Percentiles rank a stretch among this genome's conserved stretches.
phyloP scores from a whole-genome alignment of 2,113 vertebrate genomes.

The Thymallus thymallus region DNA sequence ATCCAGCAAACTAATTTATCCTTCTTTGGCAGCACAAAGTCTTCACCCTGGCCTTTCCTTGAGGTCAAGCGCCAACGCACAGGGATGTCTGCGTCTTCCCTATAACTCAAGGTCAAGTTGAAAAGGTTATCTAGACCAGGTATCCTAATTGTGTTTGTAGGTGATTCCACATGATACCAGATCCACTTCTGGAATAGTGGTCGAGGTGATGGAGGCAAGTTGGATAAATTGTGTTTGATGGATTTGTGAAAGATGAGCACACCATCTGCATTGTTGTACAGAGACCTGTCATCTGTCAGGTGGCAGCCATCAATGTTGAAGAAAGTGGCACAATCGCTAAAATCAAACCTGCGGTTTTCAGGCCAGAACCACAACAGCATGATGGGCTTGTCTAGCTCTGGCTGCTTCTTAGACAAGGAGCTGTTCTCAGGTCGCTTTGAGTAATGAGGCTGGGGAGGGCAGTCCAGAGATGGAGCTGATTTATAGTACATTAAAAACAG shows the following conservation, averaged over 20 bases:
- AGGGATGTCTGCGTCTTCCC: slow-evolving; percentile 83
- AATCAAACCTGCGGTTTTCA: slow-evolving; percentile 78
- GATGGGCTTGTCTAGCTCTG: slow-evolving; percentile 76
- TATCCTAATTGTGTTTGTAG: slow-evolving; percentile 77
- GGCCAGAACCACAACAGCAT: slow-evolving; percentile 86
- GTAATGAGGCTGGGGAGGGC: slow-evolving; percentile 74
- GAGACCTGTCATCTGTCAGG: slow-evolving; percentile 78
- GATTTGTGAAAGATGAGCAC: slow-evolving; percentile 73
- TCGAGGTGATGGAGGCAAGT: slow-evolving; percentile 80
- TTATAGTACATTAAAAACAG: slow-evolving; percentile 80
- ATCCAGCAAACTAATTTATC: slow-evolving; percentile 85
- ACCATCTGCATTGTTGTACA: slow-evolving; percentile 76
- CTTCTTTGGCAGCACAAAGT: slow-evolving; percentile 81
- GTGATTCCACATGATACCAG: slow-evolving; percentile 86
- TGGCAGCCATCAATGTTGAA: slow-evolving; percentile 80
- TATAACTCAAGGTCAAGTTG: slow-evolving; percentile 84
- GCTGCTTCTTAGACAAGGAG: slow-evolving; percentile 52
- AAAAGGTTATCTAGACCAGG: slow-evolving; percentile 82
- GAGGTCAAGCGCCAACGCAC: slow-evolving; percentile 77
- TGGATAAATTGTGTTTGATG: slow-evolving; percentile 81
- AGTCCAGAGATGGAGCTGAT: slow-evolving; percentile 69
- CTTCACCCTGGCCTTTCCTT: slow-evolving; percentile 69
- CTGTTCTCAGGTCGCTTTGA: slow-evolving; percentile 25
- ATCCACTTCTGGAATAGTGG: slow-evolving; percentile 86
- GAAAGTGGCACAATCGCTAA: slow-evolving; percentile 75